phyloP scores from a whole-genome alignment of 1,140 invertebrate species.

The Penaeus vannamei region DNA sequence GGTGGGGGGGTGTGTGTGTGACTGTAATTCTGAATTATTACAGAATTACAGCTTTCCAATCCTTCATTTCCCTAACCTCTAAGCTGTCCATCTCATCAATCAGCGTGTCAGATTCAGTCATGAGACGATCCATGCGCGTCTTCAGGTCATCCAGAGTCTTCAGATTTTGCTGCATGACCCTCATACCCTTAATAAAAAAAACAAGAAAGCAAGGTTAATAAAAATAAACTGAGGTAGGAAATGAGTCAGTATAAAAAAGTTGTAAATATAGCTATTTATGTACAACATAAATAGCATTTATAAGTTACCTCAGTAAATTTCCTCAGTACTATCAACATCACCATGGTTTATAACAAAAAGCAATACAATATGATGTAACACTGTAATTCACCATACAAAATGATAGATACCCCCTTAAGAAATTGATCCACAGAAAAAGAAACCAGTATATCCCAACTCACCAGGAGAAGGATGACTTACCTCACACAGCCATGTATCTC shows the following conservation, averaged over 20 bases:
- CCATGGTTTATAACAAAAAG: too few relatives aligned
- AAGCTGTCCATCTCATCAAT: conserved; percentile 46
- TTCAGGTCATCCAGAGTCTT: conserved; percentile 54
- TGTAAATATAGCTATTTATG: too few relatives aligned
- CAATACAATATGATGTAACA: too few relatives aligned
- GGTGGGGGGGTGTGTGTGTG: too few relatives aligned
- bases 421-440: too few relatives aligned
- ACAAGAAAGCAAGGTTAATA: not conserved
- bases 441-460: not conserved
- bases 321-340: too few relatives aligned
- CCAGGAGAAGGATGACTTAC: conserved; percentile 1
- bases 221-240: not conserved
- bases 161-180: conserved; percentile 50
- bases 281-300: too few relatives aligned
- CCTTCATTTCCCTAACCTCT: not conserved
- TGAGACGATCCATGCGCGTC: conserved; percentile 45
- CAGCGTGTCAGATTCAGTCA: conserved; percentile 30
- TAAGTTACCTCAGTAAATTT: too few relatives aligned
- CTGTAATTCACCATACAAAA: too few relatives aligned
- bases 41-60: not conserved
- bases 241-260: not conserved
- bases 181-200: conserved; percentile 35
- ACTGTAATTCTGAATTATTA: too few relatives aligned
- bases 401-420: too few relatives aligned
- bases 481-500: conserved; percentile 51